A percentile compares a stretch with the other conserved stretches of the same genome.
Conservation (phyloP, 2,888 invertebrate genomes). For the Lasius platythorax region DNA sequence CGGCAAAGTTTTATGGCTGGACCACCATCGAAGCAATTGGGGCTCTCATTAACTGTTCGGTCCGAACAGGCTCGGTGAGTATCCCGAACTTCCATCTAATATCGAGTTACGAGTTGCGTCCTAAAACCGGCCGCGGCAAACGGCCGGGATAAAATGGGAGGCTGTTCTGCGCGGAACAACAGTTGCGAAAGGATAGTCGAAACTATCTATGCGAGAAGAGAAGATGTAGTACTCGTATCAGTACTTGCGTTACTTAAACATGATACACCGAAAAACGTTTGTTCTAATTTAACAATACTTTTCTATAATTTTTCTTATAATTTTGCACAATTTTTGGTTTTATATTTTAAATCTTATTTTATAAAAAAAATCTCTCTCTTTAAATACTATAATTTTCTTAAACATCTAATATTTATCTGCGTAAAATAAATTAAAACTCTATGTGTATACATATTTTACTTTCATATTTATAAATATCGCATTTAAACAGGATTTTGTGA, state of each 20-base stretch:
- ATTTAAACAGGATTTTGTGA: not conserved
- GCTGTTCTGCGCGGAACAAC: conserved; percentile 8
- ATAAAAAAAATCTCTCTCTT: not conserved
- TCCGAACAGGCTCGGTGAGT: conserved; percentile 33
- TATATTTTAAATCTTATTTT: not conserved
- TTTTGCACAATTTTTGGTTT: not conserved
- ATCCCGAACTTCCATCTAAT: conserved; percentile 44
- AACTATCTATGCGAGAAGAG: not conserved
- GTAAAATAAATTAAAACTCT: not conserved
- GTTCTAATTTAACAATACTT: not conserved
- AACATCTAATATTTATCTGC: not conserved
- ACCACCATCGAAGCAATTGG: conserved; percentile 56
- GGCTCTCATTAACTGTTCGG: conserved; percentile 54
- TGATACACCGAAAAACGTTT: not conserved
- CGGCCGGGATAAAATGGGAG: conserved; percentile 32
- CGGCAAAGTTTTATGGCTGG: conserved; percentile 58
- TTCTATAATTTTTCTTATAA: not conserved
- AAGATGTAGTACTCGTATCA: not conserved
- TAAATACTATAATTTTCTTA: not conserved
- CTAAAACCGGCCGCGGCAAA: conserved; percentile 42
- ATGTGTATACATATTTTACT: not conserved
- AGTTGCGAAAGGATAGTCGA: conserved; percentile 22
- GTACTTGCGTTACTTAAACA: not conserved
- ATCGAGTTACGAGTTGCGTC: conserved; percentile 54
- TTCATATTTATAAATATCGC: too few species aligned